A percentile compares a stretch with the other conserved stretches of the same genome.
Evolutionary conservation across 2,797 vertebrate species (phyloP).

Genomic region (Sebastes hubbsi): DNA sequence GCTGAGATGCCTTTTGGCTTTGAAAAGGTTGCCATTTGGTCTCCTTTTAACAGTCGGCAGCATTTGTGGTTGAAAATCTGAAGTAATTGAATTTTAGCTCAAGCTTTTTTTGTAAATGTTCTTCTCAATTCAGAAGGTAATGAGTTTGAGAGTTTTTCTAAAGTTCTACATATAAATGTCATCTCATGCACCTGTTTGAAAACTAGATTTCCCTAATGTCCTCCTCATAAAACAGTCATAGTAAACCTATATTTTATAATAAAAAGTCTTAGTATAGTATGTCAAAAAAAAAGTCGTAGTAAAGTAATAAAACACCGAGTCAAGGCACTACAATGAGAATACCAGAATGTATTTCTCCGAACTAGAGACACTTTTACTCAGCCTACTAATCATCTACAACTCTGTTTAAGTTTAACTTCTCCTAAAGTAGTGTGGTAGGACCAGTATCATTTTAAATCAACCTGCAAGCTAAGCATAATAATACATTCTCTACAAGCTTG

Average conservation of each 20-base stretch:
- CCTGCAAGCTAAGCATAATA: not conserved
- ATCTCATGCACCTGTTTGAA: conserved; percentile 42
- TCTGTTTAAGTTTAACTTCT: conserved; percentile 29
- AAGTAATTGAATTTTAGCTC: conserved; percentile 69
- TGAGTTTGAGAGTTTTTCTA: conserved; percentile 23
- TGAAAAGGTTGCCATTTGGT: conserved; percentile 62
- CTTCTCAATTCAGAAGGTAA: conserved; percentile 46
- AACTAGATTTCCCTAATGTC: not conserved
- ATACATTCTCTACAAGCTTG: not conserved
- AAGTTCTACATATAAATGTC: not conserved
- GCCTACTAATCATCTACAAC: not conserved
- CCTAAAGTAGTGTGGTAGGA: not conserved
- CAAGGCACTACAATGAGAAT: not conserved
- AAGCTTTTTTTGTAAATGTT: conserved; percentile 33
- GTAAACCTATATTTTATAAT: not conserved
- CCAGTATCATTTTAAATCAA: not conserved
- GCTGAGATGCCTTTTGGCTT: conserved; percentile 48
- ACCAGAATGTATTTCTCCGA: not conserved
- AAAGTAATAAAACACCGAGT: not conserved
- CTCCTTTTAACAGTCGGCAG: conserved; percentile 38
- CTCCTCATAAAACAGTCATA: not conserved
- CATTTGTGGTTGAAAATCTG: conserved; percentile 46
- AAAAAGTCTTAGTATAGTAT: not conserved
- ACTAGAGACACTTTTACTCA: not conserved
- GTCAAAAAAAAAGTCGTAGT: not conserved